Evolutionary conservation across 2,888 invertebrate species (phyloP), one percentile per base, ranked within the genome.

Genomic region (Nemoura dubitans): DNA sequence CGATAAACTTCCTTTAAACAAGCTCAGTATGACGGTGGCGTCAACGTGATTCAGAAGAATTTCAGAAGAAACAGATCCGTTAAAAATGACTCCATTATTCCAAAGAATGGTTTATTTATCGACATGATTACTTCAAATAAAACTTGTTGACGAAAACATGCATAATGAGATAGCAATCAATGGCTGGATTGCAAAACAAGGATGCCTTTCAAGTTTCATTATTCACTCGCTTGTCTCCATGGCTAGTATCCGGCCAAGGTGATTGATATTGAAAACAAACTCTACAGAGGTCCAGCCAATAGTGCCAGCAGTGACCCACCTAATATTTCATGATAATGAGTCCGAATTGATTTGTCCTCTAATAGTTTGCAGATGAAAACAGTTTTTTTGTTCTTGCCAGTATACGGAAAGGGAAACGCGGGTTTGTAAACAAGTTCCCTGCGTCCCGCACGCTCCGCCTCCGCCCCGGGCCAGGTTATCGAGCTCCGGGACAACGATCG

Each of bases 161-260:
- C 5, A 78, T 78, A 78, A 78, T 28, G 27, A 78, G 1, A 78
- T 7, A 78, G 1, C 27, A 77, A 77, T 78, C 27, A 78, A 77
- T 77, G 21, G 21, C 16, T 36, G 2, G 59, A 59, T 59, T 10
- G 21, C 59, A 21, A 59, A 59, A 59, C 59, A 21, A 59, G 59
- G 59, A 59, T 59, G 59, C 21, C 59, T 59, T 59, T 59, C 59
- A 59, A n/a, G n/a, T n/a, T n/a, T n/a, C n/a, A n/a, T n/a, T 59
- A 59, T 59, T 59, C 59, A 59, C 14, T 21, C 14, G 59, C 6
- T 3, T 59, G 21, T 59, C 59, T 59, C 59, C 10, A 10, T 6
- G 36, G 14, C 59, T 59, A n/a, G n/a, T n/a, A 10, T 3, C 59
- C 1, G 59, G 59, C 59, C 59, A 59, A 59, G 59, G 59, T 59